Evolutionary conservation across 2,888 invertebrate species (phyloP).

Genomic region (Leptura quadrifasciata): DNA sequence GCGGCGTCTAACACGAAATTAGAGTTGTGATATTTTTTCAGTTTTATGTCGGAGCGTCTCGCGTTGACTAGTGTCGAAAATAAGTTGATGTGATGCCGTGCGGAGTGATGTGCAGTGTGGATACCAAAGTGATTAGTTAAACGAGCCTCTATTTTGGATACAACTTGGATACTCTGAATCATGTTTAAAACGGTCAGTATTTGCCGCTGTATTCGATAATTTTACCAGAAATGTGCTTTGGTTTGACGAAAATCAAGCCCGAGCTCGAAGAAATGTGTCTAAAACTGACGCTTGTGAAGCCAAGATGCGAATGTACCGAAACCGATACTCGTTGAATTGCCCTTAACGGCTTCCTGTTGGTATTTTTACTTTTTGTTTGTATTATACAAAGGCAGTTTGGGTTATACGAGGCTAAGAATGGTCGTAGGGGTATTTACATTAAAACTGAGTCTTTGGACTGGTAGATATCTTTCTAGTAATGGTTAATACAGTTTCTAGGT

Average conservation of each 20-base stretch:
- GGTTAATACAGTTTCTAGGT: too few relatives aligned
- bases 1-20: constrained; percentile 9
- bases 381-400: too few relatives aligned
- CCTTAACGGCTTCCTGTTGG: too few relatives aligned
- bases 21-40: neutral
- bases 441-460: too few relatives aligned
- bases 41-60: constrained; percentile 15
- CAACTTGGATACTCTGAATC: constrained; percentile 6
- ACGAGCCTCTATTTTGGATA: constrained; percentile 9
- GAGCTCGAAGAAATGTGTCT: neutral
- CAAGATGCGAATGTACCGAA: neutral
- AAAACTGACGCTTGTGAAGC: neutral
- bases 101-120: constrained; percentile 28
- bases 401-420: too few relatives aligned
- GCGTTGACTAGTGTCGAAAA: constrained; percentile 44
- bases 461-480: too few relatives aligned
- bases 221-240: neutral
- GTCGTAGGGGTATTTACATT: too few relatives aligned
- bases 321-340: too few relatives aligned
- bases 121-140: constrained; percentile 10
- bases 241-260: neutral
- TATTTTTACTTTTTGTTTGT: too few relatives aligned
- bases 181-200: constrained; percentile 41
- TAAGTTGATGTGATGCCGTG: constrained; percentile 8
- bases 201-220: neutral